A percentile compares a stretch with the other conserved stretches of the same genome.
Conservation (phyloP, 2,888 invertebrate genomes). For the Morpho deidamia region DNA sequence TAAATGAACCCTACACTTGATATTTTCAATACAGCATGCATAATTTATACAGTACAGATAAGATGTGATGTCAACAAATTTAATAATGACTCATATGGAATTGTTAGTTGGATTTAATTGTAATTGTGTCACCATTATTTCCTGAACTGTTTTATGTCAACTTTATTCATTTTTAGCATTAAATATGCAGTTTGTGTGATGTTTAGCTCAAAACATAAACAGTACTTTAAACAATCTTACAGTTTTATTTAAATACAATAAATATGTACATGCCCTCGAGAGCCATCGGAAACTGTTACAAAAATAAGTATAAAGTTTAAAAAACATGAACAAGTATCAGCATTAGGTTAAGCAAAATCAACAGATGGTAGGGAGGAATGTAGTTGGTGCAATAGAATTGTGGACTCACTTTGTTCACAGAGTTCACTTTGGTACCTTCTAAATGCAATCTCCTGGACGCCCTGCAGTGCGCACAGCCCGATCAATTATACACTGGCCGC, state of each 20-base stretch:
- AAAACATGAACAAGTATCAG: constrained; percentile 44
- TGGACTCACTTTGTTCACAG: constrained; percentile 46
- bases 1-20: background rate
- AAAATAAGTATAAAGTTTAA: constrained; percentile 68
- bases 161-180: too few species aligned
- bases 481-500: constrained; percentile 65
- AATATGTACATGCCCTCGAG: constrained; percentile 57
- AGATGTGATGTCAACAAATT: constrained; percentile 1
- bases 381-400: constrained; percentile 40
- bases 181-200: constrained; percentile 29
- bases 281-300: constrained; percentile 45
- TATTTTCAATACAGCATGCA: background rate
- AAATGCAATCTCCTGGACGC: constrained; percentile 47
- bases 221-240: constrained; percentile 43
- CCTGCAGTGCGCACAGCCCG: constrained; percentile 37
- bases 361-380: constrained; percentile 47
- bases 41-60: background rate
- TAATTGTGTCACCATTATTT: background rate
- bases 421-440: constrained; percentile 64
- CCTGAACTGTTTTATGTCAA: too few species aligned
- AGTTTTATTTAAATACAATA: constrained; percentile 45
- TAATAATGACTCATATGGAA: constrained; percentile 3
- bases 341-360: constrained; percentile 38
- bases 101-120: background rate
- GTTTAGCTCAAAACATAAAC: constrained; percentile 34